Conservation (phyloP, 2,888 invertebrate species). For the Diadegma fenestrale region DNA sequence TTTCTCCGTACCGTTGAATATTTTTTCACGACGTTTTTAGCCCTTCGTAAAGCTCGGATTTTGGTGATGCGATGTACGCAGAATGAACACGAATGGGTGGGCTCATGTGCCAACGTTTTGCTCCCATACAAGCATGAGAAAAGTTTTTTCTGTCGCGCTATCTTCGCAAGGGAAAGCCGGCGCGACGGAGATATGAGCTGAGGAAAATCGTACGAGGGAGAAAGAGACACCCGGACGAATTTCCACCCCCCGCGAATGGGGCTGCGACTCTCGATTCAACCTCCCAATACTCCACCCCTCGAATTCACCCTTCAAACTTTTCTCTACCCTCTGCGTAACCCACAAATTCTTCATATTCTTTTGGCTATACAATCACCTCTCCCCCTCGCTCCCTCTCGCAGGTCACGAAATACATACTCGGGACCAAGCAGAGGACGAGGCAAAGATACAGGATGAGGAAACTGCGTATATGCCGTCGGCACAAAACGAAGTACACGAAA, state of each 20-base stretch:
- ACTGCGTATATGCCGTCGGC: conserved; percentile 64
- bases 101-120: conserved; percentile 48
- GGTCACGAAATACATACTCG: conserved; percentile 32
- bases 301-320: conserved; percentile 49
- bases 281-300: conserved; percentile 19
- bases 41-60: conserved; percentile 59
- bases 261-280: conserved; percentile 47
- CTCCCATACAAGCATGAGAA: conserved; percentile 43
- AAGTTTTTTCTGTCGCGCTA: conserved; percentile 16
- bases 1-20: conserved; percentile 28
- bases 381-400: not conserved
- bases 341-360: too few relatives aligned
- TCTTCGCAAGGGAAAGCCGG: conserved; percentile 23
- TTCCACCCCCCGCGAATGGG: conserved; percentile 36
- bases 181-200: conserved; percentile 11
- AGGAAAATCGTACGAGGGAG: conserved; percentile 28
- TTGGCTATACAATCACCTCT: conserved; percentile 9
- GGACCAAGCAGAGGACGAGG: not conserved
- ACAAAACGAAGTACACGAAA: conserved; percentile 75
- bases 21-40: conserved; percentile 47
- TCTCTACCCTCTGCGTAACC: conserved; percentile 16
- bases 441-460: conserved; percentile 50
- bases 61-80: conserved; percentile 43
- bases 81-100: conserved; percentile 53
- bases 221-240: conserved; percentile 30